Conservation (phyloP, 2,888 invertebrate genomes). For the Pemphredon lugubris region DNA sequence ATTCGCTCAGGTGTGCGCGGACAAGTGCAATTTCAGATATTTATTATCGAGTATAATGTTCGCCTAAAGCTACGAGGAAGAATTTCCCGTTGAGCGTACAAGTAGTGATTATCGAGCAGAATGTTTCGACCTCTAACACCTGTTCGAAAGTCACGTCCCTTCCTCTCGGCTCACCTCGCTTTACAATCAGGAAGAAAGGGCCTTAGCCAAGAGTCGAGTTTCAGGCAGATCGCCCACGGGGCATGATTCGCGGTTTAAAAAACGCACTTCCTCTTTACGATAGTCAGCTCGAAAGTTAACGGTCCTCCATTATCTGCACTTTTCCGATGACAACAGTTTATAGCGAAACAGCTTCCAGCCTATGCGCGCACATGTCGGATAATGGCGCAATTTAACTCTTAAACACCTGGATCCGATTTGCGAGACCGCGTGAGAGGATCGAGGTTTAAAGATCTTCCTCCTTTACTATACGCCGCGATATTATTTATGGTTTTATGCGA, state of each 20-base stretch:
- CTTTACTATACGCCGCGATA: no score
- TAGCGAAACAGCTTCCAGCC: conserved; percentile 15
- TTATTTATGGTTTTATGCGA: no score
- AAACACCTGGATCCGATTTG: background rate
- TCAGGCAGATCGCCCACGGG: no score
- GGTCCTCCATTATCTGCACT: conserved; percentile 37
- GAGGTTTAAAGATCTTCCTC: background rate
- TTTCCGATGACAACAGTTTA: conserved; percentile 33
- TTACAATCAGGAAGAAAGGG: conserved; percentile 14
- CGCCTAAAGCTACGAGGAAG: conserved; percentile 31
- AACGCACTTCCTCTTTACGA: conserved; percentile 14
- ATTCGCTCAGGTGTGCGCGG: background rate
- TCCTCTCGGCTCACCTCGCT: conserved; percentile 13
- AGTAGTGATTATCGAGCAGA: conserved; percentile 49
- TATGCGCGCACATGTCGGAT: background rate
- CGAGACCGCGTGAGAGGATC: background rate
- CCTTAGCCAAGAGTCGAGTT: background rate
- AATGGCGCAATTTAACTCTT: background rate
- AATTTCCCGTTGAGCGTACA: conserved; percentile 35
- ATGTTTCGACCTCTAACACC: conserved; percentile 47
- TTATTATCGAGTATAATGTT: conserved; percentile 17
- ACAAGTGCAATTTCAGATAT: conserved; percentile 24
- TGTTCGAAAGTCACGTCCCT: conserved; percentile 25
- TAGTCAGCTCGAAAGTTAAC: conserved; percentile 28
- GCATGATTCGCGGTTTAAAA: no score